Evolutionary conservation across 2,888 invertebrate species (phyloP), one percentile per base, ranked within the genome.

Genomic region (Drosophila macrospina): DNA sequence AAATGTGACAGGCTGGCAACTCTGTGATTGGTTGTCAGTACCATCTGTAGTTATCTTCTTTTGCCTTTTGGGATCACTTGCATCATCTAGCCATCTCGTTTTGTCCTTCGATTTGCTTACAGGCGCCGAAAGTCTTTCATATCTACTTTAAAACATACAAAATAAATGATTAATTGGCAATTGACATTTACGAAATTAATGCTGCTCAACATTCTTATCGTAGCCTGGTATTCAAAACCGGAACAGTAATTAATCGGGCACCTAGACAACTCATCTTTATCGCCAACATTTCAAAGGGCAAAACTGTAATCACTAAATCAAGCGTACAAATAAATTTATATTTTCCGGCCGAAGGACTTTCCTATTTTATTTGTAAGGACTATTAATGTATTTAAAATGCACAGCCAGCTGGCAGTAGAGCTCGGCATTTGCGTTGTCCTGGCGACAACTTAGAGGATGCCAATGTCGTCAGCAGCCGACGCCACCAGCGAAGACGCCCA

Each of bases 321-420:
- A 15, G 28, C 13, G 13, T 4, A 28, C 28, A 41, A 13, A 16
- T 41, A 6, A 28, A 36, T 28, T 42, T 32, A 67, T 34, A 48
- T 52, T 39, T 45, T 32, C 10, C 20, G 15, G 36, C 47, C 42
- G 20, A 20, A 20, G 20, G 20, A 20, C 20, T 2, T 20, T 2
- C 20, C 1, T 61, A 24, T 30, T 10, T 41, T 26, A 10, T 11
- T 2, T 37, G 36, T 51, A 42, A 20, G 28, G 5, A 28, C 3
- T 56, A 80, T 83, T 74, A 69, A 56, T 69, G 50, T 75, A 74
- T 86, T 80, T 72, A 61, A 72, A 78, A 74, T 80, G 64, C 80
- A 76, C 30, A 47, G 61, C 28, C 69, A 66, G 81, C 59, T 69
- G 63, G 61, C 28, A 15, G 55, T 4, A 13, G 52, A n/a, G 30